A percentile compares a stretch with the other conserved stretches of the same genome.
Evolutionary conservation across 2,113 vertebrate genomes (phyloP).

Genomic region (Pagrus major): DNA sequence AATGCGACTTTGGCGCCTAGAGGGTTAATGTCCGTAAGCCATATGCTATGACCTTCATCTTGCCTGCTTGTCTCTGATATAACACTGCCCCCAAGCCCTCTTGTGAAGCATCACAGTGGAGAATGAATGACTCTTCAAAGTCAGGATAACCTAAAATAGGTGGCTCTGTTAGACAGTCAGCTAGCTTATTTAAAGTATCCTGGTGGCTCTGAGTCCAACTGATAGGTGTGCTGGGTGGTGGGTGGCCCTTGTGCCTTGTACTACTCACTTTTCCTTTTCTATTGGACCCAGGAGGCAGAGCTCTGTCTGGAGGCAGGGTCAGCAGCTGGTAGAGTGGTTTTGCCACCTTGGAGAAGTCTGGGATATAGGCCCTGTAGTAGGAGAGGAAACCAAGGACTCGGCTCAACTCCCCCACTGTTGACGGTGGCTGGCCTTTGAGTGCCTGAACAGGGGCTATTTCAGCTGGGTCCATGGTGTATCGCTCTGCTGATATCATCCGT

Average conservation of each 20-base stretch:
- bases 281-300: background rate
- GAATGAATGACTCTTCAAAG: background rate
- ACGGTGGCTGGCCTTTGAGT: background rate
- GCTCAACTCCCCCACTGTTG: background rate
- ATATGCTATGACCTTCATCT: slow-evolving; percentile 30
- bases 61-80: background rate
- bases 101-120: background rate
- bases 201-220: slow-evolving; percentile 37
- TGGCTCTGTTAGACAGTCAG: background rate
- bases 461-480: background rate
- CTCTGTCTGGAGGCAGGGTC: background rate
- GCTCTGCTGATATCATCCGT: background rate
- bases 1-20: no score
- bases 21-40: slow-evolving; percentile 32
- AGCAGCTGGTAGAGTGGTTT: slow-evolving; percentile 27
- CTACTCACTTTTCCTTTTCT: background rate
- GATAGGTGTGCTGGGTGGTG: slow-evolving; percentile 13
- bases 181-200: background rate
- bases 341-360: background rate
- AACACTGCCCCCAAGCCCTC: background rate
- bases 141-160: slow-evolving; percentile 19
- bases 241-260: background rate
- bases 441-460: slow-evolving; percentile 3
- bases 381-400: background rate
- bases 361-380: background rate